Base-by-base conservation (phyloP, 1,140 invertebrate genomes). In the Eupeodes corollae region DNA sequence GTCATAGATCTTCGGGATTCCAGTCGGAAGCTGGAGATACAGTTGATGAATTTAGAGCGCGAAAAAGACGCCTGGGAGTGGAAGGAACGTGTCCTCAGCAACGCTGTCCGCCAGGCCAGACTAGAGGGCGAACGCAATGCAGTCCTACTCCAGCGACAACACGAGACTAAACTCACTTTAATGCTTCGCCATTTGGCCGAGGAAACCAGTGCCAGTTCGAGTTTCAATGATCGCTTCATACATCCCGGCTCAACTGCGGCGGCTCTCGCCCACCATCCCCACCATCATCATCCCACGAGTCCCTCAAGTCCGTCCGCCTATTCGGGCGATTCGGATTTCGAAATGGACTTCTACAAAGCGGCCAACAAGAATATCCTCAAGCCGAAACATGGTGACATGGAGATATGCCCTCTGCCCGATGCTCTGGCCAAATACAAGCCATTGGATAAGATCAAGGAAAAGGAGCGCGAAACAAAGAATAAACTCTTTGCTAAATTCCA, bases 1-100 rank as follows among this genome's bases (percentile, higher is more conserved):
- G 86, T 92, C 34, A 80, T 89, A 42, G 82, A 85, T 60, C 61
- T 89, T 31, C 73, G 83, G 16, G 82, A 84, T 51, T 80, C 76
- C 6, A 79, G 79, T 1, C 77, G 79, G 26, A 80, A 80, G 54
- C 57, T 84, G 16, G 83, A 86, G 55, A 67, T 80, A 31, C 76
- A 85, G 53, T 69, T 77, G 33, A 74, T 78, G 32, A 70, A 64
- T 52, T 31, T 73, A 69, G 56, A 74, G 70, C 44, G 75, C 58
- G 57, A 71, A 53, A 57, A 63, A 52, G 56, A 68, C 55, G 59
- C 66, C 35, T 70, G 74, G 69, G 63, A 70, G 41, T 71, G 69
- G 65, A 67, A 68, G 42, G 73, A 75, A 42, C 73, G 75, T 37
- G 70, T 71, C 9, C 57, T 79, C 12, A 74, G 69, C 6, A 73